phyloP scores from a whole-genome alignment of 2,888 invertebrate genomes.

The Cosmopolites sordidus region DNA sequence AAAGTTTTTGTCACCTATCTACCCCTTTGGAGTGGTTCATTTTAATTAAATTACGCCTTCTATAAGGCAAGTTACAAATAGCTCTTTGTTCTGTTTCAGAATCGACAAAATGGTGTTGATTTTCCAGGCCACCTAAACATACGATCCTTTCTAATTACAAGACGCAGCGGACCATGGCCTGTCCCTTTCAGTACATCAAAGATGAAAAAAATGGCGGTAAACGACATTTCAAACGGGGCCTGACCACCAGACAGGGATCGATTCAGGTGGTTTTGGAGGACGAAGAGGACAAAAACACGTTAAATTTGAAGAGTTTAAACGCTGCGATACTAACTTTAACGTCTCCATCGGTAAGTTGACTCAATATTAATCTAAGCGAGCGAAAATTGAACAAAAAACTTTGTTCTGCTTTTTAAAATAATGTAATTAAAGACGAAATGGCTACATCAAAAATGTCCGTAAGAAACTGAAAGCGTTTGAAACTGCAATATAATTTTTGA shows the following conservation, averaged over 20 bases:
- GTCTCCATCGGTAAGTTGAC: constrained; percentile 68
- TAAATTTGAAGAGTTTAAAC: constrained; percentile 74
- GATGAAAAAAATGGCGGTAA: constrained; percentile 11
- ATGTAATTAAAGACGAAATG: too few relatives aligned
- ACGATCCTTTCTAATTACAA: background rate
- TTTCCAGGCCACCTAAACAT: background rate
- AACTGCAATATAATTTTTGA: too few relatives aligned
- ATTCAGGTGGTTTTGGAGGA: constrained; percentile 59
- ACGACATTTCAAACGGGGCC: constrained; percentile 9
- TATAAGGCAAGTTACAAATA: too few relatives aligned
- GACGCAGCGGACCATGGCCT: constrained; percentile 16
- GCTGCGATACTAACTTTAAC: constrained; percentile 77
- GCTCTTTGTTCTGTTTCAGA: background rate
- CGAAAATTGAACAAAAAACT: too few relatives aligned
- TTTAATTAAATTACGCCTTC: too few relatives aligned
- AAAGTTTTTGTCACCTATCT: too few relatives aligned
- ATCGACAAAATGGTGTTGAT: background rate
- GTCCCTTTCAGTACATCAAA: constrained; percentile 17
- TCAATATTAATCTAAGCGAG: too few relatives aligned
- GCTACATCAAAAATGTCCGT: too few relatives aligned
- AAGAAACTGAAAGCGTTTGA: too few relatives aligned
- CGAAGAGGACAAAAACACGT: constrained; percentile 59
- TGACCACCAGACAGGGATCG: constrained; percentile 60
- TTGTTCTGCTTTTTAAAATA: too few relatives aligned
- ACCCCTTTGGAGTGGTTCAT: too few relatives aligned